Base-by-base conservation (phyloP, 2,888 invertebrate species). In the Hyppa rectilinea region DNA sequence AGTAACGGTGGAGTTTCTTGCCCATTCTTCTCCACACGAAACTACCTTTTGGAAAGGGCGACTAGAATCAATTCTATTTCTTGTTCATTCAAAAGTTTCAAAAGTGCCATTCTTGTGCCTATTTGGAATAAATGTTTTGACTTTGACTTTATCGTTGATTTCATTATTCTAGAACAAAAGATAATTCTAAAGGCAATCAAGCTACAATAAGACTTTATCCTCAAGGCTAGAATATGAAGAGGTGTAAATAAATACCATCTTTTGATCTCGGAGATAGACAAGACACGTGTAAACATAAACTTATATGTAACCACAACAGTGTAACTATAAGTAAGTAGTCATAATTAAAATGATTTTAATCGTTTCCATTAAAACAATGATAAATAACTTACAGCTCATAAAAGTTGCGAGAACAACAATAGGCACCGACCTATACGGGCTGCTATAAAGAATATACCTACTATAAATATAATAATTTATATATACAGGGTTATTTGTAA, bases 271-370 rank as follows among this genome's bases (percentile, higher is more conserved):
- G 49, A 67, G 82, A 82, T 82, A 78, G 38, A 53, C 23, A 45
- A 55, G 78, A 79, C 83, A 79, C 83, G 83, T 79, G 78, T 79
- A 82, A 79, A 81, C 60, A 43, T 58, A 72, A 79, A 78, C 47
- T 76, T 77, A 81, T 43, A 59, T 45, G 52, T 14, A 77, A 49
- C 71, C 58, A 65, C 58, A 58, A 66, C 79, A 53, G 29, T 38
- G 63, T 64, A 78, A 79, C 78, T 78, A 72, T 34, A 66, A 49
- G 61, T 71, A 82, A 65, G 72, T 71, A 63, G 73, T 66, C 47
- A 71, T 78, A 66, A 78, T 78, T 78, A 79, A 78, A 79, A 61
- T 64, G 62, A 78, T 82, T 78, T 56, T 77, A 64, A 81, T 71
- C 56, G 49, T 64, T 64, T 43, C n/a, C 52, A 77, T 61, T 61